Evolutionary conservation across 2,888 invertebrate species (phyloP).

Genomic region (Scelioninae gen. 1): DNA sequence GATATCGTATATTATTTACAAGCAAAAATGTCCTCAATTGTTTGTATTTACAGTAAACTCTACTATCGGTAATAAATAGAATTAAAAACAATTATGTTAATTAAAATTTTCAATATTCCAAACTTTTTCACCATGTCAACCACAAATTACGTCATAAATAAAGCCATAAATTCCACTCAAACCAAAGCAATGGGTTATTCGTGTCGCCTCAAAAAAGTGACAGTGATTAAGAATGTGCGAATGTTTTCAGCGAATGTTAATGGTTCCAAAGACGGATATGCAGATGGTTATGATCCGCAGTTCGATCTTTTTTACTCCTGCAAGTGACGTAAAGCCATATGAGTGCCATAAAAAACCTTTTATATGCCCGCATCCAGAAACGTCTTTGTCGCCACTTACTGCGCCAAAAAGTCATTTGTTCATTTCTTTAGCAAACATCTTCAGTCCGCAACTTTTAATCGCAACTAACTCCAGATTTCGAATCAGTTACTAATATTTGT

Average conservation of each 20-base stretch:
- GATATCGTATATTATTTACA: too few relatives aligned
- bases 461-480: background rate
- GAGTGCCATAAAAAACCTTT: constrained; percentile 44
- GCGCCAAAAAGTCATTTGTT: constrained; percentile 3
- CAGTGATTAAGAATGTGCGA: constrained; percentile 63
- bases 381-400: constrained; percentile 24
- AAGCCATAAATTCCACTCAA: constrained; percentile 56
- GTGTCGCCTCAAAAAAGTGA: constrained; percentile 57
- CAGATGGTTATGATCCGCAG: constrained; percentile 55
- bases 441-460: background rate
- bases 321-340: constrained; percentile 47
- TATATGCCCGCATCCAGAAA: background rate
- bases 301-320: constrained; percentile 30
- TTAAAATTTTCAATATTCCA: too few relatives aligned
- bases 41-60: too few relatives aligned
- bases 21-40: too few relatives aligned
- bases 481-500: background rate
- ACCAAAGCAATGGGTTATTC: constrained; percentile 55
- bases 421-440: background rate
- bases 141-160: constrained; percentile 27
- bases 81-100: too few relatives aligned
- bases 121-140: background rate
- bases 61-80: too few relatives aligned
- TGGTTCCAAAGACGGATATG: constrained; percentile 59
- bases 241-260: constrained; percentile 57